Evolutionary conservation across 2,888 invertebrate genomes (phyloP).

Genomic region (Pyrgus malvae): DNA sequence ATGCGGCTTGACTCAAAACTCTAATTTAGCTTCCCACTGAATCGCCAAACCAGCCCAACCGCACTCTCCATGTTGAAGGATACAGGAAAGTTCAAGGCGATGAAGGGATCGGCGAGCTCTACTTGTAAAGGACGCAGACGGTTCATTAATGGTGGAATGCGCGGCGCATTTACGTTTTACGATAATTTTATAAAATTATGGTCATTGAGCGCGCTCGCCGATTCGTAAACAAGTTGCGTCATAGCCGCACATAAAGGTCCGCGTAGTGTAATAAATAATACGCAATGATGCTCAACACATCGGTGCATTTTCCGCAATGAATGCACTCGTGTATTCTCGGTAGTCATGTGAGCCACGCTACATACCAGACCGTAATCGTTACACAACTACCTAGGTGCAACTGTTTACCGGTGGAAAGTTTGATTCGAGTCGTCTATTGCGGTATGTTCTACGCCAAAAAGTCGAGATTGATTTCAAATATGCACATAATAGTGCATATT

Average conservation of each 20-base stretch:
- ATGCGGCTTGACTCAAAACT: not conserved
- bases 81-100: slow-evolving; percentile 32
- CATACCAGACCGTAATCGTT: slow-evolving; percentile 9
- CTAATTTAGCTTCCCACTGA: slow-evolving; percentile 30
- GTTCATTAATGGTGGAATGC: slow-evolving; percentile 44
- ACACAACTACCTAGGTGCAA: slow-evolving; percentile 1
- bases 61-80: slow-evolving; percentile 8
- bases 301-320: slow-evolving; percentile 41
- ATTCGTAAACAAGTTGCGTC: slow-evolving; percentile 54
- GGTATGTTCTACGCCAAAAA: too few relatives aligned
- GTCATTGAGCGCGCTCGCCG: slow-evolving; percentile 48
- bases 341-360: slow-evolving; percentile 16
- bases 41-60: slow-evolving; percentile 11
- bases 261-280: slow-evolving; percentile 36
- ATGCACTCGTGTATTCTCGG: slow-evolving; percentile 22
- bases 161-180: slow-evolving; percentile 53
- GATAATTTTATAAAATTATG: slow-evolving; percentile 62
- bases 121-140: slow-evolving; percentile 39
- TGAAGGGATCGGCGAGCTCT: slow-evolving; percentile 26
- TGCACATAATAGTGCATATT: too few relatives aligned
- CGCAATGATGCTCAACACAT: slow-evolving; percentile 49
- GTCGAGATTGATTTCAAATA: too few relatives aligned
- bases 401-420: not conserved
- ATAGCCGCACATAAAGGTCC: slow-evolving; percentile 35
- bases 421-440: not conserved